These are phyloP conservation scores for Cercopithecus petaurista DNA, from an alignment of 2,797 vertebrate species.

Conservation along the genomic window DNA sequence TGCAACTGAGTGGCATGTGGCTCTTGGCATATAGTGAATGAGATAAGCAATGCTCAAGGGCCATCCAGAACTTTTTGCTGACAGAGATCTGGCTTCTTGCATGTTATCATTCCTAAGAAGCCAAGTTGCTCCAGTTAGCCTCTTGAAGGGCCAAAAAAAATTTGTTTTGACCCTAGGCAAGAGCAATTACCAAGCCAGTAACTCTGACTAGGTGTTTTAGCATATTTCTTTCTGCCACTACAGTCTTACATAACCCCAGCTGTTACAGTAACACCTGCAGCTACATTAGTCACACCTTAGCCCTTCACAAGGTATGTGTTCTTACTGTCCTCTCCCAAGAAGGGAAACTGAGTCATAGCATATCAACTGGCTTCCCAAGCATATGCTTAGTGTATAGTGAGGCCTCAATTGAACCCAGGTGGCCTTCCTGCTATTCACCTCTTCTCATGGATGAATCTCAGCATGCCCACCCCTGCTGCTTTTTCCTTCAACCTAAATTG, in stretches of 20 bases:
- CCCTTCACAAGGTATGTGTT: slow-evolving; percentile 1
- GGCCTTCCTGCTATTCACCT: background rate
- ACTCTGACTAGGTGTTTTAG: slow-evolving; percentile 6
- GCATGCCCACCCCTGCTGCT: background rate
- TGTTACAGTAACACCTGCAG: slow-evolving; percentile 24
- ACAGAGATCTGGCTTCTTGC: background rate
- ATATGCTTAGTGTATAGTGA: background rate
- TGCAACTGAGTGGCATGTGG: background rate
- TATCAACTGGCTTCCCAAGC: slow-evolving; percentile 64
- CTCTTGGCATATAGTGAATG: background rate
- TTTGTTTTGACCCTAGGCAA: slow-evolving; percentile 27
- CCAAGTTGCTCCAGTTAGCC: slow-evolving; percentile 18
- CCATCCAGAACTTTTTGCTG: slow-evolving; percentile 23
- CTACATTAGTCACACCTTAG: slow-evolving; percentile 50
- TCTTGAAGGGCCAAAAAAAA: slow-evolving; percentile 38
- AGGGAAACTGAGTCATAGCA: slow-evolving; percentile 70
- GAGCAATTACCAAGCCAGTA: background rate
- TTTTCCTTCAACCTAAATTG: slow-evolving; percentile 10
- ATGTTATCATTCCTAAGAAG: slow-evolving; percentile 40
- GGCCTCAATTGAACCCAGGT: background rate
- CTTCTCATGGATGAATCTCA: background rate
- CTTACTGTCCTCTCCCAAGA: slow-evolving; percentile 46
- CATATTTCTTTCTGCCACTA: slow-evolving; percentile 33
- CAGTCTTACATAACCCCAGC: slow-evolving; percentile 50
- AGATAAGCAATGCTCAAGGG: background rate